These are phyloP conservation scores for Cephus nigrinus DNA, from an alignment of 2,888 invertebrate species.

Conservation along the genomic window DNA sequence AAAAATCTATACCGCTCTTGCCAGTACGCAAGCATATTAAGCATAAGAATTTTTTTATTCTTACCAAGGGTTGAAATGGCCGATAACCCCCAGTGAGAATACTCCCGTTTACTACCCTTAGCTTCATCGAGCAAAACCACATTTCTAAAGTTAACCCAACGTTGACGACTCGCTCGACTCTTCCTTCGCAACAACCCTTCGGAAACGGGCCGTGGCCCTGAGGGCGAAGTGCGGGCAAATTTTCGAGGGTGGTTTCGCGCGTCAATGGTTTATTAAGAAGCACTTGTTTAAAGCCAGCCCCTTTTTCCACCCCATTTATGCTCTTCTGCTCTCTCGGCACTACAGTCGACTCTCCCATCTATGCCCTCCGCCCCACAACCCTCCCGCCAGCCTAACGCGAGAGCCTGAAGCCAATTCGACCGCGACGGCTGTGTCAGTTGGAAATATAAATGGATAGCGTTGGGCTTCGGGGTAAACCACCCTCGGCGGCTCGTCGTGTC, in stretches of 20 bases:
- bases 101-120: not conserved
- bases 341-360: not conserved
- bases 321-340: not conserved
- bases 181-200: constrained; percentile 1
- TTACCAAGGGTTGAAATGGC: not conserved
- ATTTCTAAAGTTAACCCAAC: not conserved
- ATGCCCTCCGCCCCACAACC: constrained; percentile 36
- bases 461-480: constrained; percentile 32
- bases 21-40: not conserved
- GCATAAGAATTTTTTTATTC: not conserved
- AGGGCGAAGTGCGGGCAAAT: constrained; percentile 44
- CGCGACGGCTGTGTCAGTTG: constrained; percentile 47
- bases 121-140: constrained; percentile 1
- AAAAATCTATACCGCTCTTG: not conserved
- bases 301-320: constrained; percentile 30
- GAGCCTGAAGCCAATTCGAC: constrained; percentile 56
- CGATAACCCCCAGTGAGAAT: not conserved
- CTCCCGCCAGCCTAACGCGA: constrained; percentile 27
- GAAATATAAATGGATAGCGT: constrained; percentile 55
- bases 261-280: constrained; percentile 66
- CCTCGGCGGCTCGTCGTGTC: constrained; percentile 55
- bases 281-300: constrained; percentile 66
- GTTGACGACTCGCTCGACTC: not conserved
- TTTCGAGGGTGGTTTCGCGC: constrained; percentile 65
- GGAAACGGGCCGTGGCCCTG: not conserved